phyloP scores from a whole-genome alignment of 2,888 invertebrate genomes.

The Drosophila rellima region DNA sequence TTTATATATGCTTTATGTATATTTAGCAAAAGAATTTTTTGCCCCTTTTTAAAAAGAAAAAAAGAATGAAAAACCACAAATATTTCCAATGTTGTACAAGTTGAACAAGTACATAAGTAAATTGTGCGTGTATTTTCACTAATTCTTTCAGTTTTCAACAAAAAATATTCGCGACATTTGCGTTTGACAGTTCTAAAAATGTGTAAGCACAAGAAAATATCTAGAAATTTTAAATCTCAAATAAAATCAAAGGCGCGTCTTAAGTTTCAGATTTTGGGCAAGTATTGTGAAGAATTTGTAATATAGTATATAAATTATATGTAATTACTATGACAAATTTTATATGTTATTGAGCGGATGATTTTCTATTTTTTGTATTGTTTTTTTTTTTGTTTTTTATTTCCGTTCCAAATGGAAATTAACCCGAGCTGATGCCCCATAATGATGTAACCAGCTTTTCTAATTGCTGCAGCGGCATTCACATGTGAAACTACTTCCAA shows the following conservation, averaged over 20 bases:
- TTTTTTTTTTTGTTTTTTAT: slow-evolving; percentile 24
- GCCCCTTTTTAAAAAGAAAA: slow-evolving; percentile 10
- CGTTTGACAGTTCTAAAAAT: slow-evolving; percentile 79
- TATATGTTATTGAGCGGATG: background rate
- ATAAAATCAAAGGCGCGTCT: slow-evolving; percentile 57
- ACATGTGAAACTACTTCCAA: slow-evolving; percentile 71
- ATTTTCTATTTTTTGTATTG: slow-evolving; percentile 4
- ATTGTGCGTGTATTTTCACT: slow-evolving; percentile 31
- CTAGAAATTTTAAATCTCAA: slow-evolving; percentile 26
- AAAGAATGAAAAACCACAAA: slow-evolving; percentile 9
- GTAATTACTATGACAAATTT: slow-evolving; percentile 10
- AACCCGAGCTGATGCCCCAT: slow-evolving; percentile 53
- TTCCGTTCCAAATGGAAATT: slow-evolving; percentile 71
- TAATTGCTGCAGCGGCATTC: slow-evolving; percentile 63
- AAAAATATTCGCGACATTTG: slow-evolving; percentile 67
- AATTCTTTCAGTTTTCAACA: slow-evolving; percentile 43
- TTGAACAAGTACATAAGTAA: slow-evolving; percentile 32
- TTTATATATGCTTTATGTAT: slow-evolving; percentile 2
- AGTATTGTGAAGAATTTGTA: no score
- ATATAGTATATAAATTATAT: no score
- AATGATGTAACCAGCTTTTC: slow-evolving; percentile 74
- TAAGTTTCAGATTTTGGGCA: no score
- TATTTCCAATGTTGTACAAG: slow-evolving; percentile 41
- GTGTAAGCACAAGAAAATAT: slow-evolving; percentile 49
- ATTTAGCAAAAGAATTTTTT: slow-evolving; percentile 6